Percentiles rank a stretch among this genome's conserved stretches.
phyloP scores from a whole-genome alignment of 2,113 vertebrate species.

The Oceanodroma tethys region DNA sequence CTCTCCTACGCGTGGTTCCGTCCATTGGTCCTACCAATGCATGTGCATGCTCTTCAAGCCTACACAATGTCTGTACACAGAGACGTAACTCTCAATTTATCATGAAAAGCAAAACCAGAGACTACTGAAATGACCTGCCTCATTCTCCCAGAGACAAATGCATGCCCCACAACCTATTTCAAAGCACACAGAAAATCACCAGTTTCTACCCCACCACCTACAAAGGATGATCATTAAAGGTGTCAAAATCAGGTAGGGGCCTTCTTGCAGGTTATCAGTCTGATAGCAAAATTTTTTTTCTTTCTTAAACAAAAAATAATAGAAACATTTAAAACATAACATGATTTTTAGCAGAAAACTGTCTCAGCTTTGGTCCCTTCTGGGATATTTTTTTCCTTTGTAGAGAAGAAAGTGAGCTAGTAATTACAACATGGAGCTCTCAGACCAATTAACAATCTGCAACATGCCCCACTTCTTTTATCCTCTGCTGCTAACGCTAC shows the following conservation, averaged over 20 bases:
- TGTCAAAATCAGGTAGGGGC: background rate
- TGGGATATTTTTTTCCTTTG: slow-evolving; percentile 23
- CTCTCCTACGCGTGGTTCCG: background rate
- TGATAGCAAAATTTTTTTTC: background rate
- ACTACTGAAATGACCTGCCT: background rate
- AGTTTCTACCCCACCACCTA: background rate
- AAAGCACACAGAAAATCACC: background rate
- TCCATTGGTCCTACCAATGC: background rate
- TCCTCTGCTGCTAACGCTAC: slow-evolving; percentile 43
- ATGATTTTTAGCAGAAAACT: slow-evolving; percentile 12
- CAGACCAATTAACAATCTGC: slow-evolving; percentile 64
- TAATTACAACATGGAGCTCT: slow-evolving; percentile 60
- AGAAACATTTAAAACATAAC: background rate
- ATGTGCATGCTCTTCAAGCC: background rate
- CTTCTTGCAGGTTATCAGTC: background rate
- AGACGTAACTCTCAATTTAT: background rate
- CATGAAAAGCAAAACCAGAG: background rate
- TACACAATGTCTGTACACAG: background rate
- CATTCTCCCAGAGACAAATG: background rate
- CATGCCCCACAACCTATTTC: background rate
- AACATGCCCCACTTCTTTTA: slow-evolving; percentile 58
- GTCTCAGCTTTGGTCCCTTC: slow-evolving; percentile 11
- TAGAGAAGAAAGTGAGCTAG: slow-evolving; percentile 28
- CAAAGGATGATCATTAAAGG: background rate
- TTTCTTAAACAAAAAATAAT: background rate